phyloP scores from a whole-genome alignment of 2,113 vertebrate species.

The Scalopus aquaticus region DNA sequence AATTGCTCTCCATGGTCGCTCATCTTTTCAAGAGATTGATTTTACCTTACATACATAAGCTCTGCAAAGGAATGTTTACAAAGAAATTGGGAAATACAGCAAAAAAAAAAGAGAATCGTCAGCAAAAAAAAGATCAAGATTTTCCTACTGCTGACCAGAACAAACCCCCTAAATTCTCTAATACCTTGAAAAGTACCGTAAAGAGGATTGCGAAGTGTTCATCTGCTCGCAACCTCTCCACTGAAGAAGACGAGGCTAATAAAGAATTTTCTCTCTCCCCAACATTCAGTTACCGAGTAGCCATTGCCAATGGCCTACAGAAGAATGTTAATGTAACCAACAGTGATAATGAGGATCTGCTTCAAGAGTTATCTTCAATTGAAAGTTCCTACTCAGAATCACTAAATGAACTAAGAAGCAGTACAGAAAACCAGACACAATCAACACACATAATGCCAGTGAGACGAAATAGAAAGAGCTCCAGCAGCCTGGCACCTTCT shows the following conservation, averaged over 20 bases:
- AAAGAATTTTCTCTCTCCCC: conserved; percentile 96
- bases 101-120: conserved; percentile 93
- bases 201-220: conserved; percentile 96
- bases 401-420: conserved; percentile 90
- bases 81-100: conserved; percentile 97
- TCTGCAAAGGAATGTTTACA: conserved; percentile 99
- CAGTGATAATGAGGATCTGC: conserved; percentile 90
- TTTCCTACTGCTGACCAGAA: conserved; percentile 86
- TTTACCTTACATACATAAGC: conserved; percentile 94
- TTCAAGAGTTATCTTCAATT: conserved; percentile 92
- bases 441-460: conserved; percentile 94
- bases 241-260: conserved; percentile 90
- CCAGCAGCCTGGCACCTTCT: conserved; percentile 95
- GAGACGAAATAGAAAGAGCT: conserved; percentile 95
- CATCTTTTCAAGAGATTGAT: conserved; percentile 91
- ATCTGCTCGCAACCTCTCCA: conserved; percentile 91
- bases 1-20: conserved; percentile 95
- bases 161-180: conserved; percentile 92
- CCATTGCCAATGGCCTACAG: conserved; percentile 96
- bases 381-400: conserved; percentile 93
- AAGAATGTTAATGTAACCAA: conserved; percentile 87
- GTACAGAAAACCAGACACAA: conserved; percentile 86
- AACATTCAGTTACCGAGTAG: conserved; percentile 97
- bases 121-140: conserved; percentile 92
- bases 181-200: conserved; percentile 94